A percentile compares a stretch with the other conserved stretches of the same genome.
Conservation (phyloP, 23 tunicate species). For the Pegea sp. region DNA sequence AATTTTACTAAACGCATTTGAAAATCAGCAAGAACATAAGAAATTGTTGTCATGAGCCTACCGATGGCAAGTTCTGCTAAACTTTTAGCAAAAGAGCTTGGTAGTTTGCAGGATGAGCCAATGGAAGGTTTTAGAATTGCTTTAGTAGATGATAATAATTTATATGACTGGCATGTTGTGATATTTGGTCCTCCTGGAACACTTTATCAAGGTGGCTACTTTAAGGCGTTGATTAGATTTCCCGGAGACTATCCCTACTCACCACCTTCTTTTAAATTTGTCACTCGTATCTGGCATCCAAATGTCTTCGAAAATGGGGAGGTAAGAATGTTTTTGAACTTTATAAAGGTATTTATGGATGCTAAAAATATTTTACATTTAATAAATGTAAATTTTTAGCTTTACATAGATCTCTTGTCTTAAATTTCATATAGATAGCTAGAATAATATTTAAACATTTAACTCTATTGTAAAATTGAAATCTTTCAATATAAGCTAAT, state of each 20-base stretch:
- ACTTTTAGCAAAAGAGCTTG: slow-evolving; percentile 70
- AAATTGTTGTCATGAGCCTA: slow-evolving; percentile 29
- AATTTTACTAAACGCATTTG: too few species aligned
- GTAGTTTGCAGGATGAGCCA: slow-evolving; percentile 73
- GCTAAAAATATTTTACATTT: too few species aligned
- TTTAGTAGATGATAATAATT: slow-evolving; percentile 82
- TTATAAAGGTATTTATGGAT: too few species aligned
- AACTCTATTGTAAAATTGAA: too few species aligned
- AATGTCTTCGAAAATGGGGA: slow-evolving; percentile 95
- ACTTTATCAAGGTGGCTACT: slow-evolving; percentile 89
- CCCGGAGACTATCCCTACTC: slow-evolving; percentile 98
- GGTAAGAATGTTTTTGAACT: too few species aligned
- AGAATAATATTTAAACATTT: too few species aligned
- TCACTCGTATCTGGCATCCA: slow-evolving; percentile 92
- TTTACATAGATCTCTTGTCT: too few species aligned
- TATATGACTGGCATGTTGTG: slow-evolving; percentile 97
- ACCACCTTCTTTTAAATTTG: slow-evolving; percentile 84
- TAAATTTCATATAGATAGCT: too few species aligned
- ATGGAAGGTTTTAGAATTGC: slow-evolving; percentile 85
- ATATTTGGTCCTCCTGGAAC: slow-evolving; percentile 99
- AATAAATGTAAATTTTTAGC: too few species aligned
- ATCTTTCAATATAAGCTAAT: too few species aligned
- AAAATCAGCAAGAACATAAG: too few species aligned
- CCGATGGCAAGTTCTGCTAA: slow-evolving; percentile 97
- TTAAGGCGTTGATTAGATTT: slow-evolving; percentile 91